A percentile compares a stretch with the other conserved stretches of the same genome.
These are phyloP conservation scores for Peromyscus maniculatus DNA, from an alignment of 2,113 vertebrate species.

Conservation along the genomic window DNA sequence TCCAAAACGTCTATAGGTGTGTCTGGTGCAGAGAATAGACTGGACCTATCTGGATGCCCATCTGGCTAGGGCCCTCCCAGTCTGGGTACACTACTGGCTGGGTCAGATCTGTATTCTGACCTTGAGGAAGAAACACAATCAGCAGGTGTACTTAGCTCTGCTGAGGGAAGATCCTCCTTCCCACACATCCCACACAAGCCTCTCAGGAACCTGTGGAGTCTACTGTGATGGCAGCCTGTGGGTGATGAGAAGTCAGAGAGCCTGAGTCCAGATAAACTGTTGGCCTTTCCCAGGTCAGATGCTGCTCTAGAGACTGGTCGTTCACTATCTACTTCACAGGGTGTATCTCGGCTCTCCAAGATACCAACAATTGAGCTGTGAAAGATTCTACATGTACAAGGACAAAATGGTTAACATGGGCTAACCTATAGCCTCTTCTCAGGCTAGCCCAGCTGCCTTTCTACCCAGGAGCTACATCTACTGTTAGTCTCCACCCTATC, in stretches of 20 bases:
- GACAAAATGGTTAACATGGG: not conserved
- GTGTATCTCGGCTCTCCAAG: not conserved
- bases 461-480: not conserved
- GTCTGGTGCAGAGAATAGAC: not conserved
- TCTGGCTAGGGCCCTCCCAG: not conserved
- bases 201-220: not conserved
- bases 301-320: not conserved
- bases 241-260: not conserved
- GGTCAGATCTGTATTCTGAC: slow-evolving; percentile 3
- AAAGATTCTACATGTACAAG: not conserved
- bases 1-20: not conserved
- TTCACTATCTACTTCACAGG: not conserved
- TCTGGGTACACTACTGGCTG: not conserved
- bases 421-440: not conserved
- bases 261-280: not conserved
- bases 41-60: not conserved
- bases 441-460: not conserved
- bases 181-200: not conserved
- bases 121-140: not conserved
- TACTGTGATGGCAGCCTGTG: not conserved
- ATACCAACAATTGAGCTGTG: not conserved
- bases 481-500: not conserved
- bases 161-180: not conserved
- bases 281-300: not conserved
- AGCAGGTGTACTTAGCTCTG: not conserved